Evolutionary conservation across 2,888 invertebrate genomes (phyloP), one percentile per base, ranked within the genome.

Genomic region (Clistopyga incitator): DNA sequence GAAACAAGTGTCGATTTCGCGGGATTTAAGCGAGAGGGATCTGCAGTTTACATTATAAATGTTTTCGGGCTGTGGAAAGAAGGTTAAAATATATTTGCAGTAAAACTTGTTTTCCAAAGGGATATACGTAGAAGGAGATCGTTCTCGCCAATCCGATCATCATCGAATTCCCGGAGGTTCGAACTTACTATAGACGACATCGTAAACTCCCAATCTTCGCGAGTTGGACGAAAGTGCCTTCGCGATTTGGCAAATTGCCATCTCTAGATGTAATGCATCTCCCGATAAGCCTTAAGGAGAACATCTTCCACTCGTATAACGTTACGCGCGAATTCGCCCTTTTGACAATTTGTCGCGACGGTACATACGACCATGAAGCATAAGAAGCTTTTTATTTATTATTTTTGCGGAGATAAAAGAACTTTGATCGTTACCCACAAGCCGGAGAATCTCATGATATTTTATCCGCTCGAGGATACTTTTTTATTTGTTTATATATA

Each of bases 241-340:
- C 18, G 68, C 47, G 80, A 61, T 80, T 80, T 80, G 80, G 80
- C 80, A 74, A 68, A 68, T 56, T 59, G 74, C 80, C 80, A 74
- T 38, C 68, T 68, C 68, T 47, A 67, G 59, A 75, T 74, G 74
- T 80, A 74, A 80, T 56, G 65, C 79, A 18, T 75, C 50, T 50
- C 13, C 20, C 38, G 78, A 78, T 74, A 56, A 74, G 50, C 67
- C 71, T 47, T 29, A 25, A 65, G 45, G 65, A 45, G 18, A 65
- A 38, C 42, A 52, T 34, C 64, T 65, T 72, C 29, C 64, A 54
- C 71, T 47, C 78, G 61, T 52, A 71, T 70, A 18, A 70, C 70
- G 61, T 52, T 70, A 42, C 45, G 6, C 23, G 25, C 54, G 59
- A 18, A 42, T 61, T 70, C 50, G 6, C 25, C 45, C 34, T 52